phyloP scores from a whole-genome alignment of 2,888 invertebrate genomes.

The Aricia artaxerxes region DNA sequence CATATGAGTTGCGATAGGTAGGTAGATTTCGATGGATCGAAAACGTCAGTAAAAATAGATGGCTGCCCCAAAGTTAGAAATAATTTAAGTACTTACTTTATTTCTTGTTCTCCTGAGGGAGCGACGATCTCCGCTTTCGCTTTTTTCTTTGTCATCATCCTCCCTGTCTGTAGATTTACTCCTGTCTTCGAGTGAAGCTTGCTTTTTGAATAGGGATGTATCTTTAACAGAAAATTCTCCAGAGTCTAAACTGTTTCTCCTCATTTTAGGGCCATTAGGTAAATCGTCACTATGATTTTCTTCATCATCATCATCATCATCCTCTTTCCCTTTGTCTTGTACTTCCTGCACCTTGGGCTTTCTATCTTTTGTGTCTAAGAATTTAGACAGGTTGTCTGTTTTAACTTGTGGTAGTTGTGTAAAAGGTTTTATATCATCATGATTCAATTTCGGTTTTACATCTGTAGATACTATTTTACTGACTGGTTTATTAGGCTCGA shows the following conservation, averaged over 20 bases:
- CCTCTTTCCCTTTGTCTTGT: slow-evolving; percentile 54
- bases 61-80: too few species aligned
- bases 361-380: slow-evolving; percentile 71
- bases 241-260: slow-evolving; percentile 70
- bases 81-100: slow-evolving; percentile 68
- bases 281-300: slow-evolving; percentile 44
- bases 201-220: slow-evolving; percentile 69
- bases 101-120: slow-evolving; percentile 83
- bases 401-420: slow-evolving; percentile 76
- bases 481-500: slow-evolving; percentile 59
- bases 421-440: slow-evolving; percentile 75
- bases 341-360: slow-evolving; percentile 63
- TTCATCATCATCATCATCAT: slow-evolving; percentile 60
- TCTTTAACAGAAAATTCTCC: slow-evolving; percentile 57
- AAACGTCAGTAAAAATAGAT: too few species aligned
- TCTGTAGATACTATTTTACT: slow-evolving; percentile 66
- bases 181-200: slow-evolving; percentile 81
- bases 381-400: slow-evolving; percentile 71
- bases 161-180: slow-evolving; percentile 78
- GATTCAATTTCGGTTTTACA: slow-evolving; percentile 63
- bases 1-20: too few species aligned
- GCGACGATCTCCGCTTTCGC: slow-evolving; percentile 78
- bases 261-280: slow-evolving; percentile 49
- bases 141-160: slow-evolving; percentile 76
- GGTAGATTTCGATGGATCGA: too few species aligned